Base-by-base conservation (phyloP, 1,140 invertebrate species). In the Hydropsyche tenuis region DNA sequence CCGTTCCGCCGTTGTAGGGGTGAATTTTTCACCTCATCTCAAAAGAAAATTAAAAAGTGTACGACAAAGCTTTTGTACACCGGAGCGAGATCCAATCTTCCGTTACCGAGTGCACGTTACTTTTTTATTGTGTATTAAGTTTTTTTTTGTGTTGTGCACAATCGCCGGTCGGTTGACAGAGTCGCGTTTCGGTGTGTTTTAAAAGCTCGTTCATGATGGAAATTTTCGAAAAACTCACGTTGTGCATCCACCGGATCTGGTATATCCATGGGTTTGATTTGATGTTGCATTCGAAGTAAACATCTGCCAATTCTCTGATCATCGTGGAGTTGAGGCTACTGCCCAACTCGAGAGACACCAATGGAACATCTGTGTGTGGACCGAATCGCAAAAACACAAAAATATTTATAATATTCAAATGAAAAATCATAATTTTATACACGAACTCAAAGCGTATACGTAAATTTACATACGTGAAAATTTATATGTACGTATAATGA, bases 221-320 rank as follows among this genome's bases (percentile, higher is more conserved):
- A n/a, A n/a, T 53, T 14, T 60, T 20, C 1, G 56, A 25, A 60
- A 1, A 3, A 89, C 89, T 91, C 84, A 91, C 90, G 79, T 90
- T 90, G 78, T 90, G 89, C 78, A 86, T 85, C 90, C 90, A 92
- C 70, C 86, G 88, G 73, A 92, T 89, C 83, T 88, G 89, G 80
- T 90, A 88, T 22, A 90, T 88, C 88, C 88, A 90, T 0, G 91
- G 91, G 82, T 92, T 92, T 2, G 91, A 89, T 81, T 89, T 90
- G 78, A 93, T 91, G 81, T 89, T 90, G 81, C 91, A 93, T 80
- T 92, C 91, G 81, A 93, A 92, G 80, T 92, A 93, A 60, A 93
- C 91, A 82, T 93, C 91, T 64, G 90, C 89, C 27, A 89, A 89
- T 81, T 92, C 90, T 75, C 87, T 85, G 75, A 92, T 90, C 69